Conservation (phyloP, 2,888 invertebrate species). For the Drosophila greeni region DNA sequence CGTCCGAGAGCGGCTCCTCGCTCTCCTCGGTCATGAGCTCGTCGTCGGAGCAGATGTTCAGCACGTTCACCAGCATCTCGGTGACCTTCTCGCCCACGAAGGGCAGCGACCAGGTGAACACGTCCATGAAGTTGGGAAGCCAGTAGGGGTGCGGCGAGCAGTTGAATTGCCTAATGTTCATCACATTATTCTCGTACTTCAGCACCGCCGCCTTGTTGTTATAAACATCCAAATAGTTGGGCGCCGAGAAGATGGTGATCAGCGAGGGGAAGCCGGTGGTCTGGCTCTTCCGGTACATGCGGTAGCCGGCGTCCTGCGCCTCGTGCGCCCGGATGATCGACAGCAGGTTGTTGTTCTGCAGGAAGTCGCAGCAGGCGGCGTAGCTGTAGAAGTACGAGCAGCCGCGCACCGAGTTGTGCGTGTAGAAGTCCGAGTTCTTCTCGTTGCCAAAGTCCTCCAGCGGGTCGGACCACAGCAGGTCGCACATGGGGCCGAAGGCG, state of each 20-base stretch:
- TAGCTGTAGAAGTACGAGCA: slow-evolving; percentile 99
- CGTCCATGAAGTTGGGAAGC: slow-evolving; percentile 99
- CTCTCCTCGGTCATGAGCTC: slow-evolving; percentile 98
- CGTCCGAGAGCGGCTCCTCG: slow-evolving; percentile 82
- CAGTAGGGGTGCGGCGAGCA: slow-evolving; percentile 99
- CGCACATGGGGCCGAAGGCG: slow-evolving; percentile 99
- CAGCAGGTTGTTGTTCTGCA: slow-evolving; percentile 99
- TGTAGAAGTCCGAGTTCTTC: slow-evolving; percentile 98
- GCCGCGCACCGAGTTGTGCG: slow-evolving; percentile 99
- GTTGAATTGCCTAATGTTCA: slow-evolving; percentile 99
- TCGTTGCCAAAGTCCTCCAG: slow-evolving; percentile 99
- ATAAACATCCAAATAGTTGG: slow-evolving; percentile 99
- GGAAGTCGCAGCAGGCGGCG: slow-evolving; percentile 99
- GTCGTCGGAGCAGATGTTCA: slow-evolving; percentile 99
- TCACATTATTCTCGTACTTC: slow-evolving; percentile 99
- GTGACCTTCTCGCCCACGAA: slow-evolving; percentile 99
- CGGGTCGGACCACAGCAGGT: slow-evolving; percentile 99
- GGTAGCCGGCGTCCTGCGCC: slow-evolving; percentile 98
- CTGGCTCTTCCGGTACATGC: slow-evolving; percentile 99
- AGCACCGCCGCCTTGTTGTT: slow-evolving; percentile 99
- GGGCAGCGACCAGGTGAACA: slow-evolving; percentile 99
- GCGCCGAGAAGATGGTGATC: slow-evolving; percentile 99
- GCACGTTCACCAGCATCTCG: slow-evolving; percentile 99
- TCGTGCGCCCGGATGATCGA: slow-evolving; percentile 99
- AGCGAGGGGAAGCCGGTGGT: slow-evolving; percentile 99